A percentile compares a stretch with the other conserved stretches of the same genome.
Conservation (phyloP, 2,888 invertebrate genomes). For the Tenthredo notha region DNA sequence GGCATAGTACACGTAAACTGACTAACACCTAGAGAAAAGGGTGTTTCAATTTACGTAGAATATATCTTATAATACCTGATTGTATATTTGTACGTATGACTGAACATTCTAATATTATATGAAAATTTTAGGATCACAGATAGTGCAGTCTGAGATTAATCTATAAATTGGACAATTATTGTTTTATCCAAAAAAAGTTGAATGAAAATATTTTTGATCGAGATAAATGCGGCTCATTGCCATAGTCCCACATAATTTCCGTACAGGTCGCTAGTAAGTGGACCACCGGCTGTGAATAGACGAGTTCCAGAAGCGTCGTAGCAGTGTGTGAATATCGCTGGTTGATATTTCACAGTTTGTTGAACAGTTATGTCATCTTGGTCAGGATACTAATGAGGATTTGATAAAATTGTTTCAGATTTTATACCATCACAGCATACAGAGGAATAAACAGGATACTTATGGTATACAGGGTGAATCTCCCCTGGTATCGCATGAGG, state of each 20-base stretch:
- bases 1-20: no score
- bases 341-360: conserved; percentile 92
- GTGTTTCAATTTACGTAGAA: no score
- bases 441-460: background rate
- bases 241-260: conserved; percentile 98
- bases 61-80: no score
- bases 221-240: conserved; percentile 83
- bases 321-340: conserved; percentile 98
- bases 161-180: conserved; percentile 13
- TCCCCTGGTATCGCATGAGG: no score
- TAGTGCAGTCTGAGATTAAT: conserved; percentile 4
- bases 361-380: conserved; percentile 92
- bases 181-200: conserved; percentile 27
- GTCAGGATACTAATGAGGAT: conserved; percentile 85
- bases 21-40: no score
- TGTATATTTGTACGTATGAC: no score
- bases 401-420: conserved; percentile 8
- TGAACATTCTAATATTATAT: no score
- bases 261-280: conserved; percentile 92
- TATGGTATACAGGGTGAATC: no score
- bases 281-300: conserved; percentile 97
- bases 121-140: background rate
- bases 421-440: background rate
- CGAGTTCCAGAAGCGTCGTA: conserved; percentile 96
- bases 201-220: background rate